phyloP scores from a whole-genome alignment of 2,113 vertebrate genomes.

The Siphamia tubifer region DNA sequence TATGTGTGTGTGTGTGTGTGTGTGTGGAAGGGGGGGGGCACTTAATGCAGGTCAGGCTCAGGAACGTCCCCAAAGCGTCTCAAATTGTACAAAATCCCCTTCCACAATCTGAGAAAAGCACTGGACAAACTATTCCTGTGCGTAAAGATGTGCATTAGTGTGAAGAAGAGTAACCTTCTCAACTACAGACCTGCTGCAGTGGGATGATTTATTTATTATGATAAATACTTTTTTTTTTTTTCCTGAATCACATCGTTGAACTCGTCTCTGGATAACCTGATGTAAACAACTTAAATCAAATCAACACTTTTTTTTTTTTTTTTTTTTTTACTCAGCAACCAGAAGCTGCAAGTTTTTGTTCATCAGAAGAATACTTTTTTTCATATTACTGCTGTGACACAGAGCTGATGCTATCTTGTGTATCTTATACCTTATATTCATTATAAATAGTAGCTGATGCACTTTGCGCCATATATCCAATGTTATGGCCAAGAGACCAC shows the following conservation, averaged over 20 bases:
- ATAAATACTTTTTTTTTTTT: background rate
- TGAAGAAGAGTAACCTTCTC: background rate
- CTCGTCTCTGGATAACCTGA: background rate
- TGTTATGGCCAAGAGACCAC: conserved; percentile 60
- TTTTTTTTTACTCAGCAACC: background rate
- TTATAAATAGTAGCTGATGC: conserved; percentile 50
- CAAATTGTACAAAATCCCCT: conserved; percentile 28
- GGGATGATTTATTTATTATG: background rate
- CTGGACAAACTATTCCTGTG: background rate
- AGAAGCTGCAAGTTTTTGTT: background rate
- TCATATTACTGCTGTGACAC: conserved; percentile 26
- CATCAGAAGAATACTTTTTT: background rate
- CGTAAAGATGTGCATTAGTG: background rate
- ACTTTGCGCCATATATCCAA: conserved; percentile 38
- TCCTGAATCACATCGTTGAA: background rate
- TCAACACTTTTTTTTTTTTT: too few relatives aligned
- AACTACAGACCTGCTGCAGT: background rate
- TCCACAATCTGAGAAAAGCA: conserved; percentile 16
- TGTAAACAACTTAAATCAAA: conserved; percentile 1
- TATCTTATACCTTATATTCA: conserved; percentile 30
- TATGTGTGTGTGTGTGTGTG: too few relatives aligned
- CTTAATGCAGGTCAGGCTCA: conserved; percentile 84
- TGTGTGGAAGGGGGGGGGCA: conserved; percentile 78
- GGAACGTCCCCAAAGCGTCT: conserved; percentile 64
- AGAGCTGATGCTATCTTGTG: conserved; percentile 19